Conservation (phyloP, 2,113 vertebrate species). For the Varanus salvator region DNA sequence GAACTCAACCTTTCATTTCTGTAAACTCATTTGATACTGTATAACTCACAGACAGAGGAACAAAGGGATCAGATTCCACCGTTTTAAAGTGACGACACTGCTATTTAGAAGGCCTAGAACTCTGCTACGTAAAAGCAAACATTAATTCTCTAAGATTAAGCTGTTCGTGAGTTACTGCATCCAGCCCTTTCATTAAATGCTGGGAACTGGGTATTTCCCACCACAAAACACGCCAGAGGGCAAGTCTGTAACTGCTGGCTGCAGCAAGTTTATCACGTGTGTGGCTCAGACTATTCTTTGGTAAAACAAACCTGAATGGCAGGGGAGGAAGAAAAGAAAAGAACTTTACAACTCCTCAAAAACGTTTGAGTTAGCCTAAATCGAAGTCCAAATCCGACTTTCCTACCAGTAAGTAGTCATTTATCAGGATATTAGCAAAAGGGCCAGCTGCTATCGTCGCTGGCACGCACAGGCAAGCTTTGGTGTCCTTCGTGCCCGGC, state of each 20-base stretch:
- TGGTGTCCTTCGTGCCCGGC: background rate
- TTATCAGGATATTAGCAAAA: background rate
- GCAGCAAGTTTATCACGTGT: background rate
- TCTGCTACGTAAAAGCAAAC: conserved; percentile 1
- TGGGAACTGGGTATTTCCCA: conserved; percentile 17
- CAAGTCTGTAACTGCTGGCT: conserved; percentile 9
- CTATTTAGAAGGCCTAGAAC: background rate
- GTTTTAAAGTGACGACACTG: background rate
- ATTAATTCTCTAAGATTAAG: background rate
- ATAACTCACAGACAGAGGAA: background rate
- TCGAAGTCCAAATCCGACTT: background rate
- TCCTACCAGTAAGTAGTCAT: background rate
- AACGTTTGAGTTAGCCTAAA: background rate
- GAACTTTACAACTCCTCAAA: background rate
- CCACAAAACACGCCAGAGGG: conserved; percentile 15
- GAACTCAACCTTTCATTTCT: background rate
- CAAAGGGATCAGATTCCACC: background rate
- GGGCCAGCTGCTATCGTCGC: background rate
- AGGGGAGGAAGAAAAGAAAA: background rate
- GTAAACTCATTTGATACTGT: background rate
- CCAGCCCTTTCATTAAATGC: background rate
- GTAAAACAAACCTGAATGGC: background rate
- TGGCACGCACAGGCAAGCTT: background rate
- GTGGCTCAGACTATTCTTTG: background rate
- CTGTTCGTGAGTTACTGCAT: background rate